Base-by-base conservation (phyloP, 2,888 invertebrate species). In the Tenodera sinensis region DNA sequence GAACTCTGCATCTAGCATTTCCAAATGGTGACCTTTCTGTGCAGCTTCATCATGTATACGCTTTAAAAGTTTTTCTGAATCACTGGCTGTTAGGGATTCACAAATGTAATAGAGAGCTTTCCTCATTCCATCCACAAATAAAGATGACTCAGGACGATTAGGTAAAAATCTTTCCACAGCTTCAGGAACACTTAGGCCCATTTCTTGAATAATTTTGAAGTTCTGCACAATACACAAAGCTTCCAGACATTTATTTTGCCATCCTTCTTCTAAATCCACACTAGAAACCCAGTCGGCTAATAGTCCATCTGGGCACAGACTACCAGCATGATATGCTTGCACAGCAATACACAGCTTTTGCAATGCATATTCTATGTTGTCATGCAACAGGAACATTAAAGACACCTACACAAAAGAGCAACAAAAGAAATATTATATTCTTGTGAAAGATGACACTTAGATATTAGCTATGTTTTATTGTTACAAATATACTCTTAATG, bases 161-260 rank as follows among this genome's bases (percentile, higher is more conserved):
- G 94, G 94, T 34, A 93, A 90, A 90, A 93, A 94, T 81, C 92
- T 91, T 15, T 91, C 89, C 1, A 91, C 91, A 82, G 94, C 84
- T 6, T 71, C 20, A 6, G 54, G 25, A 3, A 71, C 25, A 25
- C 54, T 71, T 71, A 71, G 25, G 20, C 54, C 54, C 54, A 71
- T 71, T 71, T 71, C 54, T 71, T 71, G 20, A 71, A 71, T 4
- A 3, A 20, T 20, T 93, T 92, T 20, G 54, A 92, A 93, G 90
- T 94, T 93, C 89, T 94, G 93, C 25, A 95, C 94, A 28, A 95
- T 93, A 89, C 94, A 93, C 28, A 95, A 91, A 0, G 94, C 94
- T 92, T 95, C 95, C 0, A 95, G 89, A 1, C 95, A 90, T 90
- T 93, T 92, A 0, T 92, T 91, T 34, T 93, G 92, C 95, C 95